These are phyloP conservation scores for Mimachlamys varia DNA, from an alignment of 2,888 invertebrate genomes.

Conservation along the genomic window DNA sequence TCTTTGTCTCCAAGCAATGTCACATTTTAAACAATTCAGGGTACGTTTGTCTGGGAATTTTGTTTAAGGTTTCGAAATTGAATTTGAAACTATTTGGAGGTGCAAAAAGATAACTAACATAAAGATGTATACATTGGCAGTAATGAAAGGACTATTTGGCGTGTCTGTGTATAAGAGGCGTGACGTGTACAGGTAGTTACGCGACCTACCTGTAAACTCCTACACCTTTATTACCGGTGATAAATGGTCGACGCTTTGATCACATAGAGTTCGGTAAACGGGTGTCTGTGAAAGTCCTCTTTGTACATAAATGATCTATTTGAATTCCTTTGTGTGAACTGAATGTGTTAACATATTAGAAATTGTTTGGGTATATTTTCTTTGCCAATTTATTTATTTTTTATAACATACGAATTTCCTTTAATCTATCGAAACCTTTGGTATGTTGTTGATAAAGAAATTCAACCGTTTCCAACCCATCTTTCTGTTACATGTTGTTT, in stretches of 20 bases:
- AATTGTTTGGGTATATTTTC: background rate
- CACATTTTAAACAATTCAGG: too few relatives aligned
- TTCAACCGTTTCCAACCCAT: background rate
- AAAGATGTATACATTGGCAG: background rate
- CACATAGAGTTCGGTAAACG: background rate
- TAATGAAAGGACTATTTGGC: background rate
- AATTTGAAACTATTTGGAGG: background rate
- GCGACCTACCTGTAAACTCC: background rate
- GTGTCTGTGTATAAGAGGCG: background rate
- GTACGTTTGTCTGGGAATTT: background rate
- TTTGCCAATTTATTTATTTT: too few relatives aligned
- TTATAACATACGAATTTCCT: background rate
- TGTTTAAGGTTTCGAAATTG: background rate
- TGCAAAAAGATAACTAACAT: background rate
- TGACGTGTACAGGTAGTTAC: background rate
- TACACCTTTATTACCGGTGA: background rate
- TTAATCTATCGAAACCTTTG: background rate
- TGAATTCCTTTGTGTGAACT: background rate
- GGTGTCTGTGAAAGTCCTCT: background rate
- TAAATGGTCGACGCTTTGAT: background rate
- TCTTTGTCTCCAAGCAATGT: too few relatives aligned
- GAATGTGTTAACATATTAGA: conserved; percentile 16
- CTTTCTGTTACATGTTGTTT: background rate
- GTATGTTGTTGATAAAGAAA: background rate
- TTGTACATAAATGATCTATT: conserved; percentile 11